Evolutionary conservation across 2,113 vertebrate genomes (phyloP), one percentile per base, ranked within the genome.

Genomic region (Ceuthmochares aereus): DNA sequence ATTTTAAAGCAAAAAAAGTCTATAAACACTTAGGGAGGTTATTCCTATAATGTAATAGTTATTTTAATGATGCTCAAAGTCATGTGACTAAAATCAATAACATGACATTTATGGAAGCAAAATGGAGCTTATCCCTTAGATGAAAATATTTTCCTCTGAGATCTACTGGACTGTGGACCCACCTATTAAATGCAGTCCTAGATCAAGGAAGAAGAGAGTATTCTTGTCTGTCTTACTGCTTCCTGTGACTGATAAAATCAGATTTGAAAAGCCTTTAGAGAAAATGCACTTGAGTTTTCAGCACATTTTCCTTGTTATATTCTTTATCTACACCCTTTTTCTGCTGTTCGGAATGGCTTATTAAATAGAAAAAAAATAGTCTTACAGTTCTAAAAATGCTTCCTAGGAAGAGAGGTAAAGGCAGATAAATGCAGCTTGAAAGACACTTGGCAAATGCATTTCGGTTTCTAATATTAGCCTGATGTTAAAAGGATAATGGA

Each of bases 401-500:
- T 92, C 64, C 37, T 60, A 47, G 36, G 80, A 87, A 59, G 58
- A 69, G n/a, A 82, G 18, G 14, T 52, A 74, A 89, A 74, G 47
- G 13, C 21, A 89, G 86, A 72, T 74, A 89, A 92, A 95, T 22
- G 37, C 30, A 84, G 23, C 52, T 89, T 92, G 87, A 95, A 81
- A 91, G 81, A 75, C 52, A 89, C 27, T 75, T 78, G 60, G 77
- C n/a, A 95, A 95, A 89, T 75, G n/a, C 49, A 54, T 87, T 94
- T 87, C 73, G 95, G 32, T 55, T 92, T 94, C 93, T 87, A 87
- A 89, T 68, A 77, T 81, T 82, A 92, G 29, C 21, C 56, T 84
- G 60, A n/a, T 5, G 3, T 81, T 92, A 92, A 89, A 92, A 74
- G 14, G 37, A 81, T 86, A 90, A 92, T 89, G 70, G 76, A 84